Conservation (phyloP, 2,113 vertebrate genomes). For the Pampusana beccarii region DNA sequence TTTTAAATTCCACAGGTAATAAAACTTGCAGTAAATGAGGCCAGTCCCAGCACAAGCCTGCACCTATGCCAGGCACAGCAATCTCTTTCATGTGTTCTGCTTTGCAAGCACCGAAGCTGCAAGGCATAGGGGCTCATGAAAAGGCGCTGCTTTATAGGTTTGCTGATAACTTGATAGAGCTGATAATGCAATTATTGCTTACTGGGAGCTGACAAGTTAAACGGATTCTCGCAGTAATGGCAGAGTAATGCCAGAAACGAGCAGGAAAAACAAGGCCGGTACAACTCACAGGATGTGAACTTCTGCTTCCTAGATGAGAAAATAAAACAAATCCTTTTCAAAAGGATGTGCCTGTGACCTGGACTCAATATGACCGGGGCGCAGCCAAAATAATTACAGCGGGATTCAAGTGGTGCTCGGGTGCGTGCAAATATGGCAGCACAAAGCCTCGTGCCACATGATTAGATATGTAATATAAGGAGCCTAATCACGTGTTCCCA, state of each 20-base stretch:
- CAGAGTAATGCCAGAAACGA: slow-evolving; percentile 4
- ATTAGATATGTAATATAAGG: neutral
- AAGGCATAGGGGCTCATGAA: slow-evolving; percentile 15
- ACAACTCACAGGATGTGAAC: slow-evolving; percentile 33
- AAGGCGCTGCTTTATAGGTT: neutral
- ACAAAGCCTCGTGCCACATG: neutral
- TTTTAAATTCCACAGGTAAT: slow-evolving; percentile 76
- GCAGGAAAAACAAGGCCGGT: slow-evolving; percentile 36
- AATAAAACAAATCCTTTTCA: slow-evolving; percentile 49
- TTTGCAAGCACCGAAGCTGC: slow-evolving; percentile 33
- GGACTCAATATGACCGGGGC: neutral
- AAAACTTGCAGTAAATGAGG: slow-evolving; percentile 72
- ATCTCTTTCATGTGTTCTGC: slow-evolving; percentile 60
- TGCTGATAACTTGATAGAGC: slow-evolving; percentile 28
- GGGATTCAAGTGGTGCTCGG: slow-evolving; percentile 46
- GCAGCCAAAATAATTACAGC: slow-evolving; percentile 46
- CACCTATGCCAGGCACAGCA: slow-evolving; percentile 59
- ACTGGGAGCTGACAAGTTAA: neutral
- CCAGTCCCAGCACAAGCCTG: slow-evolving; percentile 59
- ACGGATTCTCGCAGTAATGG: neutral
- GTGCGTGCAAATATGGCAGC: neutral
- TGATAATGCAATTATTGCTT: slow-evolving; percentile 22
- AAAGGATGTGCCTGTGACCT: slow-evolving; percentile 23
- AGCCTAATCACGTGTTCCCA: neutral
- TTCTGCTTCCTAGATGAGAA: slow-evolving; percentile 45